Percentiles rank a stretch among this genome's conserved stretches.
Conservation (phyloP, 2,888 invertebrate genomes). For the Noctua janthina region DNA sequence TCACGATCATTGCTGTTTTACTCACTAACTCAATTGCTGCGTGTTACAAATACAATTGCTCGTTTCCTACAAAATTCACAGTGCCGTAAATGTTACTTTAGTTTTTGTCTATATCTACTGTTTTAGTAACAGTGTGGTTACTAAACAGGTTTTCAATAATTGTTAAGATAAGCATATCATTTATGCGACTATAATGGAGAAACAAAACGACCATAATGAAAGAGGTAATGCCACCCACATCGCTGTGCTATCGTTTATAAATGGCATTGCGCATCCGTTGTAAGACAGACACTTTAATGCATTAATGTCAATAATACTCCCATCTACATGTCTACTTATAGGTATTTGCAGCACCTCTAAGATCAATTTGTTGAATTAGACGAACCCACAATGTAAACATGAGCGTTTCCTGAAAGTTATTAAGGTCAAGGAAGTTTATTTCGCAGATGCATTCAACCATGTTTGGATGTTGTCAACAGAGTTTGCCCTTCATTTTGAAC, state of each 20-base stretch:
- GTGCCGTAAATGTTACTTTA: conserved; percentile 52
- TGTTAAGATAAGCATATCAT: conserved; percentile 19
- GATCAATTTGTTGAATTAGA: conserved; percentile 46
- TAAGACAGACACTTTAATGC: conserved; percentile 80
- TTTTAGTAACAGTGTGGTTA: not conserved
- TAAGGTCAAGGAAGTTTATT: conserved; percentile 52
- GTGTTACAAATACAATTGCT: conserved; percentile 66
- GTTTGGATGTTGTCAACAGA: conserved; percentile 14
- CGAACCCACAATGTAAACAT: conserved; percentile 32
- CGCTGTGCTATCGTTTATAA: conserved; percentile 80
- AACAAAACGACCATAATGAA: conserved; percentile 64
- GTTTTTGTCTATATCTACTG: conserved; percentile 8
- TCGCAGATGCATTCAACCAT: conserved; percentile 33
- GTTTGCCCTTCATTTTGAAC: conserved; percentile 23
- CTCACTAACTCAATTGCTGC: conserved; percentile 71
- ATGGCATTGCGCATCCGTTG: conserved; percentile 84
- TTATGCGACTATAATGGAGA: conserved; percentile 32
- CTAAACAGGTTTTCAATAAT: conserved; percentile 3
- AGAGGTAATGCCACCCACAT: conserved; percentile 83
- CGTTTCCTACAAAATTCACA: conserved; percentile 64
- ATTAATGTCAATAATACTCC: conserved; percentile 76
- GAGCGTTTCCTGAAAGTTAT: conserved; percentile 35
- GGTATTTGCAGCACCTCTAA: conserved; percentile 38
- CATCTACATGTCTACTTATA: conserved; percentile 69
- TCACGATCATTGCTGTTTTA: conserved; percentile 77